Conservation (phyloP, 2,113 vertebrate genomes). For the Campylomormyrus tamandua region DNA sequence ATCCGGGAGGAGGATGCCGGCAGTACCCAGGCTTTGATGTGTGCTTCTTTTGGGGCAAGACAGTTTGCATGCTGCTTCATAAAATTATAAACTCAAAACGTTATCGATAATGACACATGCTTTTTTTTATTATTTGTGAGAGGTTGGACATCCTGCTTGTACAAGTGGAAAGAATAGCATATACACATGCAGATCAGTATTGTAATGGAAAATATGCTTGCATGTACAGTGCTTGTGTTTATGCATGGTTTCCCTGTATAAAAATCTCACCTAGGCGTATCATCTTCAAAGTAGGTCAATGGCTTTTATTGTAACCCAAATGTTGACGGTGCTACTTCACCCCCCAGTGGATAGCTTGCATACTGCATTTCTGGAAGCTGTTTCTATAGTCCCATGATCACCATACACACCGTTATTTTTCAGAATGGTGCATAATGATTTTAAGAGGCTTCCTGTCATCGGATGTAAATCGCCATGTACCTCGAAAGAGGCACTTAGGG, state of each 20-base stretch:
- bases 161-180: background rate
- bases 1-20: background rate
- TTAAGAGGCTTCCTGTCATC: background rate
- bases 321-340: conserved; percentile 61
- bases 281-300: conserved; percentile 64
- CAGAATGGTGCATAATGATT: background rate
- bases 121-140: background rate
- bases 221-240: conserved; percentile 49
- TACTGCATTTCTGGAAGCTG: conserved; percentile 44
- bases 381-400: conserved; percentile 22
- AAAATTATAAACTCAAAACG: conserved; percentile 18
- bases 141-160: background rate
- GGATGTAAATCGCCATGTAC: background rate
- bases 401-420: background rate
- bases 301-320: conserved; percentile 33
- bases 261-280: conserved; percentile 41
- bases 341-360: conserved; percentile 58
- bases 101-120: conserved; percentile 23
- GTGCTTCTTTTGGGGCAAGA: conserved; percentile 7
- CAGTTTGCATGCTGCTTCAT: background rate
- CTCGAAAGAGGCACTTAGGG: background rate
- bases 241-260: conserved; percentile 50
- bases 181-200: background rate
- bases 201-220: conserved; percentile 38
- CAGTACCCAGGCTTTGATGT: background rate